phyloP scores from a whole-genome alignment of 2,888 invertebrate genomes.

The Agrypnus murinus region DNA sequence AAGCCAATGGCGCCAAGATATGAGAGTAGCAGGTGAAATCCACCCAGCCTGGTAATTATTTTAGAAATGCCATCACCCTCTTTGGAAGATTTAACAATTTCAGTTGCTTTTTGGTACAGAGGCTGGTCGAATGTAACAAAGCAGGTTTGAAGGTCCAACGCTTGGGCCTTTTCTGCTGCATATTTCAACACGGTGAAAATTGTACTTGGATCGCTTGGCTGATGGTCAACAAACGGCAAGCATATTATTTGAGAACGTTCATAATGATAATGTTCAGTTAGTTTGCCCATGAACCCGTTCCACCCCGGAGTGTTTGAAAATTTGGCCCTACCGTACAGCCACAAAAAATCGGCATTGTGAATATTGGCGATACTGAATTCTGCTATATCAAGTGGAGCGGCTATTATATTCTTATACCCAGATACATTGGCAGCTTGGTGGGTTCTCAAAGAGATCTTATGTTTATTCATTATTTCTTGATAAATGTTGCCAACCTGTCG shows the following conservation, averaged over 20 bases:
- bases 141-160: conserved; percentile 48
- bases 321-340: conserved; percentile 61
- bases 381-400: too few species aligned
- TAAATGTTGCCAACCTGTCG: too few species aligned
- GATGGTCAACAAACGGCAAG: conserved; percentile 48
- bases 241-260: conserved; percentile 24
- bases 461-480: too few species aligned
- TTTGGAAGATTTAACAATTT: conserved; percentile 56
- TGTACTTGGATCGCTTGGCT: conserved; percentile 41
- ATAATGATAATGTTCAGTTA: conserved; percentile 37
- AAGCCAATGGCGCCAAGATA: conserved; percentile 65
- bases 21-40: conserved; percentile 64
- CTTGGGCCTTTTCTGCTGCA: conserved; percentile 19
- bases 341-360: conserved; percentile 59
- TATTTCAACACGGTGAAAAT: background rate
- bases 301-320: conserved; percentile 55
- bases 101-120: conserved; percentile 58
- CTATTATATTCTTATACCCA: too few species aligned
- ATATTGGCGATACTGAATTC: too few species aligned
- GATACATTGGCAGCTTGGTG: too few species aligned
- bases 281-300: conserved; percentile 57
- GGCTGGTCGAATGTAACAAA: conserved; percentile 60
- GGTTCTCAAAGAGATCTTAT: too few species aligned
- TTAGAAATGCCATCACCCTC: conserved; percentile 62
- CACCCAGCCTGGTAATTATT: conserved; percentile 55